Evolutionary conservation across 2,113 vertebrate genomes (phyloP).

Genomic region (Salvelinus sp.): DNA sequence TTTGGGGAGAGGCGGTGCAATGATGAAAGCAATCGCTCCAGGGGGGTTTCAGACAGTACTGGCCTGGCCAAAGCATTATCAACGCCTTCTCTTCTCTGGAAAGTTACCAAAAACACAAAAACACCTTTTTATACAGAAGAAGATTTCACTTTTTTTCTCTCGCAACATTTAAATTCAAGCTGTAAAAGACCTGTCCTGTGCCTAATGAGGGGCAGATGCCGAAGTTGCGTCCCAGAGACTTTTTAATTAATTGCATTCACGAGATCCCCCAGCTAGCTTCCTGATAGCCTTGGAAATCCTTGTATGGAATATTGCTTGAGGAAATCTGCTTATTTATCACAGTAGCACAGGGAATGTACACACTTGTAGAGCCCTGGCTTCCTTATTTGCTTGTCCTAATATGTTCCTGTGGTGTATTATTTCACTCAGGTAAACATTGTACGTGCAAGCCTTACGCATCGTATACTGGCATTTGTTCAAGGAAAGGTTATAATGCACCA

Average conservation of each 20-base stretch:
- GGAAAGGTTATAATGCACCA: constrained; percentile 35
- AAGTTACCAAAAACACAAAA: too few relatives aligned
- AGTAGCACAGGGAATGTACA: constrained; percentile 26
- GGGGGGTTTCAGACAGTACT: constrained; percentile 38
- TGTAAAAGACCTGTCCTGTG: background rate
- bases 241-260: constrained; percentile 8
- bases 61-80: constrained; percentile 5
- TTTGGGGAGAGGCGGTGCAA: constrained; percentile 51
- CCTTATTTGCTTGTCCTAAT: constrained; percentile 29
- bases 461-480: constrained; percentile 39
- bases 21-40: constrained; percentile 36
- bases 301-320: constrained; percentile 30
- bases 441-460: constrained; percentile 23
- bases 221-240: background rate
- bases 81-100: background rate
- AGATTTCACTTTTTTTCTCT: too few relatives aligned
- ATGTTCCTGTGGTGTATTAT: constrained; percentile 31
- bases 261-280: constrained; percentile 10
- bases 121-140: too few relatives aligned
- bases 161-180: background rate
- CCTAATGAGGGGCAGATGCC: background rate
- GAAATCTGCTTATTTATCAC: constrained; percentile 17
- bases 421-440: constrained; percentile 33
- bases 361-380: constrained; percentile 3
- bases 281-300: constrained; percentile 5